Evolutionary conservation across 1,140 invertebrate species (phyloP).

Genomic region (Carcinoscorpius rotundicauda): DNA sequence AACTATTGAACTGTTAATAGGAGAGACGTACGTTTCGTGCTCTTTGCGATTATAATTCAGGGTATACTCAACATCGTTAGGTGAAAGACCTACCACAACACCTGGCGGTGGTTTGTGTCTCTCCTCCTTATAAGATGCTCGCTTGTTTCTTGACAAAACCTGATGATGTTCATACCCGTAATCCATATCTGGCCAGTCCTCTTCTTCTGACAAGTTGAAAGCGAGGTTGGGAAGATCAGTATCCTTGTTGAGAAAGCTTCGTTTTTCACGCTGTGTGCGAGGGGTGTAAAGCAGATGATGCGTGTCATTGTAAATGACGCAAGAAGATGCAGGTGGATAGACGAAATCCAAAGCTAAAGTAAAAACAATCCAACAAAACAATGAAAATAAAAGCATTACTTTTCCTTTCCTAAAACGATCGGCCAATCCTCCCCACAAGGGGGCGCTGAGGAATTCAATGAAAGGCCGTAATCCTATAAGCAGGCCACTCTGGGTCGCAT

Average conservation of each 20-base stretch:
- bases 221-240: background rate
- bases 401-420: conserved; percentile 84
- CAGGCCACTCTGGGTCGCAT: conserved; percentile 83
- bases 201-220: background rate
- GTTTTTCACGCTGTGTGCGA: conserved; percentile 9
- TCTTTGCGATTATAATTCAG: conserved; percentile 45
- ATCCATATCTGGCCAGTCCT: background rate
- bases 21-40: conserved; percentile 69
- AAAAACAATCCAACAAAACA: conserved; percentile 92
- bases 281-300: conserved; percentile 36
- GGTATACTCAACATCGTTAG: conserved; percentile 61
- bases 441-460: conserved; percentile 92
- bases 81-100: conserved; percentile 50
- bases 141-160: background rate
- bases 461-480: conserved; percentile 80
- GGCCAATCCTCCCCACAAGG: conserved; percentile 93
- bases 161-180: background rate
- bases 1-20: conserved; percentile 84
- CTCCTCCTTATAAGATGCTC: conserved; percentile 21
- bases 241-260: background rate
- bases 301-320: conserved; percentile 59
- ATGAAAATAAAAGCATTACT: conserved; percentile 71
- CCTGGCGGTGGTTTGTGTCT: conserved; percentile 28
- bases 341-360: conserved; percentile 90
- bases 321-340: conserved; percentile 79